Evolutionary conservation across 2,113 vertebrate genomes (phyloP), one percentile per base, ranked within the genome.

Genomic region (Sisor rabdophorus): DNA sequence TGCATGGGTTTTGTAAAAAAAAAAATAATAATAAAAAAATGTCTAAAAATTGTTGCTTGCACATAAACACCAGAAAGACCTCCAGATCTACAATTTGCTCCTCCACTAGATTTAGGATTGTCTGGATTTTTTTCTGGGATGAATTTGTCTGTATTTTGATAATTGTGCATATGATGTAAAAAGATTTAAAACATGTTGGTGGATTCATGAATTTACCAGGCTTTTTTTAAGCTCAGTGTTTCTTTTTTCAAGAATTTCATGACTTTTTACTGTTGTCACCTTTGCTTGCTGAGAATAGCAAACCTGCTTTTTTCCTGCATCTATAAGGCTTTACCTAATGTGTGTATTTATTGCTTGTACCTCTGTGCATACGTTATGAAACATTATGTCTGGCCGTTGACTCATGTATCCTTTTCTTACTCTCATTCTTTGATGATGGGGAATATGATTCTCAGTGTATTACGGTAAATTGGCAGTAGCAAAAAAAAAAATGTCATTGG

Each of bases 321-420:
- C 96, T 96, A 96, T 99, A 98, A 98, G 95, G 96, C 96, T 97
- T 99, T 97, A 95, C 96, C 94, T 98, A 96, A 98, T 96, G 95
- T 99, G 97, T 98, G 97, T 99, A 98, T 99, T 99, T 98, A 99
- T 98, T 98, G 97, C 97, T 98, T 97, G 97, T 96, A 96, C 94
- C 96, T 98, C 95, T 97, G 96, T 98, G 97, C 95, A 99, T 98
- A 98, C 95, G 95, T 97, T 98, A 98, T 96, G 95, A 97, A 96
- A 93, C 96, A 98, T 98, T 97, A 95, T 95, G 96, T 98, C 95
- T 95, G 94, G 95, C 95, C 95, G 95, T 96, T 95, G 94, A 94
- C 94, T 98, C 95, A 96, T 97, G 95, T 98, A 97, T 95, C 95
- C 95, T 97, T 98, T 95, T 95, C 95, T 94, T 95, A 94, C 94